Percentiles rank a stretch among this genome's conserved stretches.
Evolutionary conservation across 2,888 invertebrate genomes (phyloP).

Genomic region (Lucinisca nassula): DNA sequence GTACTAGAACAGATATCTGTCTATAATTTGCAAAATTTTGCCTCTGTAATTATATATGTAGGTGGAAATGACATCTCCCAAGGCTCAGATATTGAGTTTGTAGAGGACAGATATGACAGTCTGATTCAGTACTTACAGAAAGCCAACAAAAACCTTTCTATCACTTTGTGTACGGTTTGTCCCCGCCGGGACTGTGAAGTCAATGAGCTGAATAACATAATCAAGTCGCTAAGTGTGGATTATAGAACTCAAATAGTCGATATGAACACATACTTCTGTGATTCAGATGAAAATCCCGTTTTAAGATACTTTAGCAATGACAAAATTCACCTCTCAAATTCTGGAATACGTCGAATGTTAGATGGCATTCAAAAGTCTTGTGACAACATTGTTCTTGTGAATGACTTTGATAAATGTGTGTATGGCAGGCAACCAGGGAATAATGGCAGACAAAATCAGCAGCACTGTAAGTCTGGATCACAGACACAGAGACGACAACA

Average conservation of each 20-base stretch:
- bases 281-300: neutral
- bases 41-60: neutral
- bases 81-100: neutral
- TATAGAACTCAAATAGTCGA: neutral
- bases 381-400: neutral
- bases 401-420: neutral
- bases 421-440: neutral
- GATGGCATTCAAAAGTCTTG: too few species aligned
- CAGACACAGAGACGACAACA: too few species aligned
- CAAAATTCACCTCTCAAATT: neutral
- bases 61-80: neutral
- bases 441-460: neutral
- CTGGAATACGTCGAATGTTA: neutral
- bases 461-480: too few species aligned
- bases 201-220: neutral
- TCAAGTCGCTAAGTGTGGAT: neutral
- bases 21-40: neutral
- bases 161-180: neutral
- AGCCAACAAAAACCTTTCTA: neutral
- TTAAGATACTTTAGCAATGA: neutral
- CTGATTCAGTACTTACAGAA: neutral
- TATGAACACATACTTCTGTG: neutral
- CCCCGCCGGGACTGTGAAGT: neutral
- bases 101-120: neutral
- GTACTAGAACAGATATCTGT: neutral